Evolutionary conservation across 2,113 vertebrate genomes (phyloP).

Genomic region (Anguilla japonica): DNA sequence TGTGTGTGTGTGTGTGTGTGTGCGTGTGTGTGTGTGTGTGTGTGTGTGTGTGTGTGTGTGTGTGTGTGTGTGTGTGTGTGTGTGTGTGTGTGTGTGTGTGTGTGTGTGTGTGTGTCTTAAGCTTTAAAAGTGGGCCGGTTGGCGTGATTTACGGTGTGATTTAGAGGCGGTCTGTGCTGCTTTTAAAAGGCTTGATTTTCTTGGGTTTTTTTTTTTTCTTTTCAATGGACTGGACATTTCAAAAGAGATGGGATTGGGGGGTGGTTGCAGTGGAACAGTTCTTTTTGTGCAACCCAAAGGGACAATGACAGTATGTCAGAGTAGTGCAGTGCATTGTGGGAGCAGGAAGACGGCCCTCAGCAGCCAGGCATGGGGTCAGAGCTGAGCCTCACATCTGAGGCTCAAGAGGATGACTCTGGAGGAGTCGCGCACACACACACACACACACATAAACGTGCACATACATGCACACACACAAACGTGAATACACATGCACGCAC

Average conservation of each 20-base stretch:
- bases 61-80: too few species aligned
- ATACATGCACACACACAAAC: not conserved
- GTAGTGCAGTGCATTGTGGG: not conserved
- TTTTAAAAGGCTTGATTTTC: not conserved
- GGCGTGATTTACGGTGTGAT: slow-evolving; percentile 7
- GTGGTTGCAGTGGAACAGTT: not conserved
- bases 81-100: not conserved
- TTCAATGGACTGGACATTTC: not conserved
- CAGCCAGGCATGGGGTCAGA: not conserved
- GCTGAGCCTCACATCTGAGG: not conserved
- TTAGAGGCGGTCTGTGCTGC: not conserved
- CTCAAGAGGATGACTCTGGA: not conserved
- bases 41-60: too few species aligned
- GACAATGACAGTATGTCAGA: not conserved
- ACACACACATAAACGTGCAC: not conserved
- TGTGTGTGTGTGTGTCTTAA: slow-evolving; percentile 6
- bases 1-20: too few species aligned
- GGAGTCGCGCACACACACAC: not conserved
- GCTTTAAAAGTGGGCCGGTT: not conserved
- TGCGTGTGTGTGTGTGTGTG: too few species aligned
- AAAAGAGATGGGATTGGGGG: not conserved
- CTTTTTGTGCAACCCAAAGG: not conserved
- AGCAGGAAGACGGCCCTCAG: not conserved
- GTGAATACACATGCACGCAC: not conserved
- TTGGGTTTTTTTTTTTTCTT: not conserved